Conservation (phyloP, 2,888 invertebrate genomes). For the Drosophila greeni region DNA sequence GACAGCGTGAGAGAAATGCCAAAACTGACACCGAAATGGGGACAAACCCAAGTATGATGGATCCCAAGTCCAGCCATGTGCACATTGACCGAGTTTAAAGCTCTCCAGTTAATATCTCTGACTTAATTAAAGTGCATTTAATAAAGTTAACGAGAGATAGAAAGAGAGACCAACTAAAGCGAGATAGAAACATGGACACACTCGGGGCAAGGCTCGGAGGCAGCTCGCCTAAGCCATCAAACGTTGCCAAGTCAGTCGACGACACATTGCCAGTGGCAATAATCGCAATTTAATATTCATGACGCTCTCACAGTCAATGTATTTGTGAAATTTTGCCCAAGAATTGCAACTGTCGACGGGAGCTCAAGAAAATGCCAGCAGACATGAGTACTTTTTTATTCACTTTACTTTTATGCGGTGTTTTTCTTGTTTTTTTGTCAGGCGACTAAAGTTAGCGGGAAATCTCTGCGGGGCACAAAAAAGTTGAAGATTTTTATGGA, state of each 20-base stretch:
- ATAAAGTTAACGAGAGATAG: constrained; percentile 53
- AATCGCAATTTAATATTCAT: constrained; percentile 74
- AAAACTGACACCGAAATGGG: background rate
- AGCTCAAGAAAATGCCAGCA: constrained; percentile 20
- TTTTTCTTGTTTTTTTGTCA: constrained; percentile 10
- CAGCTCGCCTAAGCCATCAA: constrained; percentile 6
- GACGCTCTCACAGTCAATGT: constrained; percentile 67
- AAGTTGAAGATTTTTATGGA: background rate
- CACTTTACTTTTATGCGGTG: constrained; percentile 15
- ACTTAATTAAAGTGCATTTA: constrained; percentile 65
- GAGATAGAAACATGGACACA: constrained; percentile 13
- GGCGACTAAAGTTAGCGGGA: constrained; percentile 5
- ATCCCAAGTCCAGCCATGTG: constrained; percentile 8
- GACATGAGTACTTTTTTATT: constrained; percentile 20
- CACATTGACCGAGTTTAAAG: constrained; percentile 41
- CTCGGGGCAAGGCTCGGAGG: background rate
- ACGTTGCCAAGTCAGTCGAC: constrained; percentile 32
- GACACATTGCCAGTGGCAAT: constrained; percentile 66
- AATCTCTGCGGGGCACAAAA: constrained; percentile 1
- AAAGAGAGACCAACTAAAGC: constrained; percentile 32
- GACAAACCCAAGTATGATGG: constrained; percentile 14
- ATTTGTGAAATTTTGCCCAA: constrained; percentile 61
- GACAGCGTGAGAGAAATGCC: background rate
- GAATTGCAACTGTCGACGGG: constrained; percentile 46
- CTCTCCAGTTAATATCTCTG: constrained; percentile 52